Percentiles rank a stretch among this genome's conserved stretches.
phyloP scores from a whole-genome alignment of 2,113 vertebrate genomes.

The Piaya cayana region DNA sequence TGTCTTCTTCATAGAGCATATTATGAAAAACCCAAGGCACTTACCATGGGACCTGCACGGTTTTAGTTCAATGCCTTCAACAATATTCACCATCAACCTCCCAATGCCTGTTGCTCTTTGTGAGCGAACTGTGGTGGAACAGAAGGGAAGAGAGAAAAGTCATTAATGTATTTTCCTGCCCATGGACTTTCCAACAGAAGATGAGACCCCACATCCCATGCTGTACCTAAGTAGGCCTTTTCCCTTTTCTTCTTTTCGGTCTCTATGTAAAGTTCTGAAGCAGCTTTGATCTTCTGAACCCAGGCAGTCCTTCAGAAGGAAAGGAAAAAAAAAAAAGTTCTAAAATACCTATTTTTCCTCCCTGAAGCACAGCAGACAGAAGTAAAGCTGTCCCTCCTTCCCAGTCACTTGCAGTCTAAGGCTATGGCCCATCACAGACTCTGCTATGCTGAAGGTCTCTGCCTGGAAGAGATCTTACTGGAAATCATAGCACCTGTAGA shows the following conservation, averaged over 20 bases:
- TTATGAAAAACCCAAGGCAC: not conserved
- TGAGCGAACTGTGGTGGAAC: conserved; percentile 85
- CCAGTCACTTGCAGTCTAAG: not conserved
- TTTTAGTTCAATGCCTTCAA: conserved; percentile 97
- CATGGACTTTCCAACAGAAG: not conserved
- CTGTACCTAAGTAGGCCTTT: conserved; percentile 93
- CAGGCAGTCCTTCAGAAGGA: conserved; percentile 88
- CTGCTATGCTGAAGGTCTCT: not conserved
- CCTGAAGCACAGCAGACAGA: not conserved
- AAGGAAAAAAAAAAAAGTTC: conserved; percentile 35
- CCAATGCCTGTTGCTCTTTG: conserved; percentile 97
- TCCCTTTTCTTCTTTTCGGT: conserved; percentile 99
- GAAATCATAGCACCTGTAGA: not conserved
- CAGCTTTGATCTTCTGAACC: conserved; percentile 99
- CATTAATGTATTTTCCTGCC: not conserved
- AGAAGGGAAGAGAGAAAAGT: not conserved
- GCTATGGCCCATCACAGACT: not conserved
- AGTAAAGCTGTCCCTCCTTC: not conserved
- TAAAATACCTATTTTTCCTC: not conserved
- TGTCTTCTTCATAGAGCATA: not conserved
- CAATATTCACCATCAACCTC: conserved; percentile 97
- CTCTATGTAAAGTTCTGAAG: conserved; percentile 98
- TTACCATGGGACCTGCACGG: conserved; percentile 95
- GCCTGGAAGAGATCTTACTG: not conserved
- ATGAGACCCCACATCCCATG: not conserved